These are phyloP conservation scores for Muscidifurax raptorellus DNA, from an alignment of 1,140 invertebrate genomes.

Conservation along the genomic window DNA sequence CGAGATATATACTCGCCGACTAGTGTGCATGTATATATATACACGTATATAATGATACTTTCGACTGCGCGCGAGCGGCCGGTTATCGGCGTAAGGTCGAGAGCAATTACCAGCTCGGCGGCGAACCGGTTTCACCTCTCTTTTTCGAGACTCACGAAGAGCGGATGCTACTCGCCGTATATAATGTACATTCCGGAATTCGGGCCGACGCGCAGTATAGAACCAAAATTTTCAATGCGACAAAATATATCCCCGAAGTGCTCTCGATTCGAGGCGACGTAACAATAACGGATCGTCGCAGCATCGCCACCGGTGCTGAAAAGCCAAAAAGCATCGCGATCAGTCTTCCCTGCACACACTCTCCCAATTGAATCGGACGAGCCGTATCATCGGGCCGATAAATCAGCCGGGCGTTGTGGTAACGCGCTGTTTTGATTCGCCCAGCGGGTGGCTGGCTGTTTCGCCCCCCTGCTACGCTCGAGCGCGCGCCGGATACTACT, in stretches of 20 bases:
- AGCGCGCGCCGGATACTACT: constrained; percentile 44
- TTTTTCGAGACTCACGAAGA: constrained; percentile 20
- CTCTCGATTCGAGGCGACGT: too few species aligned
- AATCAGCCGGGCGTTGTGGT: constrained; percentile 58
- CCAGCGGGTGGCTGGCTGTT: constrained; percentile 62
- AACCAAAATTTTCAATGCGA: neutral
- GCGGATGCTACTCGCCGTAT: neutral
- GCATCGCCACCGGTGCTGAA: too few species aligned
- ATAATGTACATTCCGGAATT: constrained; percentile 8
- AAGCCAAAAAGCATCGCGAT: neutral
- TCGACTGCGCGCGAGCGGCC: constrained; percentile 32
- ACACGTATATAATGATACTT: constrained; percentile 44
- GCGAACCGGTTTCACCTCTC: constrained; percentile 49
- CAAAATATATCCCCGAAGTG: too few species aligned
- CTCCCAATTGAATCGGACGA: constrained; percentile 46
- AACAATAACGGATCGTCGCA: too few species aligned
- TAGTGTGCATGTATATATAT: constrained; percentile 24
- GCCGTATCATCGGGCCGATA: constrained; percentile 63
- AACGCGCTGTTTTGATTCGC: constrained; percentile 69
- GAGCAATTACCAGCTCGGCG: constrained; percentile 46
- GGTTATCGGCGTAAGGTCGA: constrained; percentile 53
- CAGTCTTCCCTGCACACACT: neutral
- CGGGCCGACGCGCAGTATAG: neutral
- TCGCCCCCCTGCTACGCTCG: constrained; percentile 54
- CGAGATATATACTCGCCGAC: neutral